These are phyloP conservation scores for Montipora capricornis DNA, from an alignment of 64 coral and sea anemone species.

Conservation along the genomic window DNA sequence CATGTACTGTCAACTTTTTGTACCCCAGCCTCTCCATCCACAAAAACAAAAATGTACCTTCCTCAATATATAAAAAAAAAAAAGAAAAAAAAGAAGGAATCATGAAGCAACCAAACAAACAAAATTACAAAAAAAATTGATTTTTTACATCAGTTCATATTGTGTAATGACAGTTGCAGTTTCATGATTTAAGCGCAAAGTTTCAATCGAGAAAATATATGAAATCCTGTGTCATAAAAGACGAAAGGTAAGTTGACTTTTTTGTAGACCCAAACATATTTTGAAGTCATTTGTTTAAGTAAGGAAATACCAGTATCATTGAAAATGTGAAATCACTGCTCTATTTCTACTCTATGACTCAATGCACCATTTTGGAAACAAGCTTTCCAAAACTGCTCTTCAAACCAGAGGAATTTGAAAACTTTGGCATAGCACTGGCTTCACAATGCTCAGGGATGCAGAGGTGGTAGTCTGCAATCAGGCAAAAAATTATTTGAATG, in stretches of 20 bases:
- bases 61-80: too few relatives aligned
- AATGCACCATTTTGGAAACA: neutral
- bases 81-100: neutral
- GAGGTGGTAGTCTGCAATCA: neutral
- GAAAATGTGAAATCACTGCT: neutral
- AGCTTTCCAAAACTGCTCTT: neutral
- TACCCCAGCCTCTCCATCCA: neutral
- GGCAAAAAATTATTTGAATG: neutral
- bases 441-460: neutral
- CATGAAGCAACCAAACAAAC: neutral
- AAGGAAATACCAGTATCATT: neutral
- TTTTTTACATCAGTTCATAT: constrained; percentile 4
- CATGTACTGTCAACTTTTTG: neutral
- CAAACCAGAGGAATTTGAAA: neutral
- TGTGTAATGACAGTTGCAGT: neutral
- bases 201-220: neutral
- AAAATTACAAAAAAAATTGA: neutral
- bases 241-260: neutral
- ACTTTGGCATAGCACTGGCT: neutral
- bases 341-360: neutral
- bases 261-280: neutral
- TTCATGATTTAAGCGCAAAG: neutral
- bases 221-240: neutral
- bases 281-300: neutral
- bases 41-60: neutral